These are phyloP conservation scores for Xylota sylvarum DNA, from an alignment of 2,888 invertebrate genomes.

Conservation along the genomic window DNA sequence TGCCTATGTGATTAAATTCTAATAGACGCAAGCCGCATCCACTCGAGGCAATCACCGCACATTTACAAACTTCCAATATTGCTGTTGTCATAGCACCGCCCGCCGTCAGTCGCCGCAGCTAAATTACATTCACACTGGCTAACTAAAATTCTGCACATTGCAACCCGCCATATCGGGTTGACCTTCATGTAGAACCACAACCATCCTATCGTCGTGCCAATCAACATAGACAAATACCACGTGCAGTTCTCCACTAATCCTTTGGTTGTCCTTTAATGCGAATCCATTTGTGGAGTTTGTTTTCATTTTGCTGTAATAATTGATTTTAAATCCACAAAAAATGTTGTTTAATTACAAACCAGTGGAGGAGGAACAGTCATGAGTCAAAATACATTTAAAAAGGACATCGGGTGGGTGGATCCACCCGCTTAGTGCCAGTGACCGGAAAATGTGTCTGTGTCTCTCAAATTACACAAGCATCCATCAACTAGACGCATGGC, in stretches of 20 bases:
- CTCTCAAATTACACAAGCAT: not conserved
- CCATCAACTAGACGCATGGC: not conserved
- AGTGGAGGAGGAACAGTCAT: not conserved
- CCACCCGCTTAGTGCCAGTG: not conserved
- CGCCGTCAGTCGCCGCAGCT: not conserved
- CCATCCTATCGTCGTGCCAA: not conserved
- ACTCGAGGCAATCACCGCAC: not conserved
- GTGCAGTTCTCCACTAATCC: not conserved
- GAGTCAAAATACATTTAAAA: not conserved
- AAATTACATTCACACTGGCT: not conserved
- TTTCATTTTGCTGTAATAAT: not conserved
- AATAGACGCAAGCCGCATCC: not conserved
- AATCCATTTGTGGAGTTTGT: not conserved
- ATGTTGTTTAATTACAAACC: not conserved
- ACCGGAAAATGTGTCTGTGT: constrained; percentile 1
- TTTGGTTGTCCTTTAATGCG: not conserved
- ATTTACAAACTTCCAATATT: not conserved
- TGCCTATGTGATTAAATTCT: not conserved
- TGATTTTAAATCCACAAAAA: not conserved
- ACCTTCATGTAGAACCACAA: not conserved
- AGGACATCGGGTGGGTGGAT: not conserved
- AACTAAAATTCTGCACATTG: not conserved
- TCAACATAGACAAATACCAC: not conserved
- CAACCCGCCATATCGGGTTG: not conserved
- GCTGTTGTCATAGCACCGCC: not conserved